Evolutionary conservation across 2,888 invertebrate species (phyloP), one percentile per base, ranked within the genome.

Genomic region (Scaptodrosophila latifasciaeformis): DNA sequence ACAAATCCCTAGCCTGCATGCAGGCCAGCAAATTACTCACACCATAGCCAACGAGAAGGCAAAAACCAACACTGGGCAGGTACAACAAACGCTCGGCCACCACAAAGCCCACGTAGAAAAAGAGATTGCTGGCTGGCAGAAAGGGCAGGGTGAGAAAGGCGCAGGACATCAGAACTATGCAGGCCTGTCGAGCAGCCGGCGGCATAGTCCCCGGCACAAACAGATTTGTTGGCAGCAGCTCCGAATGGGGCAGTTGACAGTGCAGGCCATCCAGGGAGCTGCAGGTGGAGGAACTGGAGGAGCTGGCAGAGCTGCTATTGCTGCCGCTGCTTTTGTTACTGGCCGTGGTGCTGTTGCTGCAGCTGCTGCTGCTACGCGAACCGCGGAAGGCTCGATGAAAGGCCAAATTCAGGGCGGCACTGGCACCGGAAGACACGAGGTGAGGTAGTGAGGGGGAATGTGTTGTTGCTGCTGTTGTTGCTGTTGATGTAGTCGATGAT

Each of bases 21-120:
- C 40, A 65, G 64, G 62, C 54, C 48, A 86, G 68, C 35, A 86
- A 67, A 66, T 87, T 88, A 34, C 89, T 89, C 59, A 91, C 88
- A 34, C 94, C 93, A 69, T 92, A 88, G 48, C 94, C 96, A 58
- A 97, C 88, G 65, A 97, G 88, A 76, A 98, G 90, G 87, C 97
- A 97, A 87, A 93, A 95, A 49, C 97, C 98, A 82, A 97, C 95
- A 88, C 96, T 97, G 46, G 98, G 97, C 86, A 98, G 91, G 88
- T 98, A 99, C 65, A 99, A 89, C 67, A 98, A 93, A 65, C 98
- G 90, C 88, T 99, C 99, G 56, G 98, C 99, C 51, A 98, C 94
- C 69, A 99, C 98, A 87, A 99, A 99, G 45, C 99, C 99, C 58
- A 99, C 98, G 87, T 98, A 97, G 89, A 97, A 97, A 87, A 98